These are phyloP conservation scores for Teleogryllus occipitalis DNA, from an alignment of 1,140 invertebrate genomes.

Conservation along the genomic window DNA sequence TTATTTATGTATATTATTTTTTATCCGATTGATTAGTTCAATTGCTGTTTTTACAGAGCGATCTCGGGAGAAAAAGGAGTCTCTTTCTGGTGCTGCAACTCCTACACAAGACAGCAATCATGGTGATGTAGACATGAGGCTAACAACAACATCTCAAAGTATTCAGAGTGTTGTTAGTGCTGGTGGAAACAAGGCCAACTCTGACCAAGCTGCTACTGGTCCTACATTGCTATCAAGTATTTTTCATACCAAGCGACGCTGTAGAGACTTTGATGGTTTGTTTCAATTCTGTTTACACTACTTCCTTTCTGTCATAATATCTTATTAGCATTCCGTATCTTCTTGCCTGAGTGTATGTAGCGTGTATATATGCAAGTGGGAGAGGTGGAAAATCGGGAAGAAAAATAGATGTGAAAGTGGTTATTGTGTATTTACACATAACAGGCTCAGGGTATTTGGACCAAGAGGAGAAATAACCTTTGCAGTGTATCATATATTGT, in stretches of 20 bases:
- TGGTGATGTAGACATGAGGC: conserved; percentile 48
- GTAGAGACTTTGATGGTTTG: conserved; percentile 60
- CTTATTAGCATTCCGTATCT: too few relatives aligned
- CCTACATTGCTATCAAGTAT: conserved; percentile 30
- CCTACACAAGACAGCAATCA: conserved; percentile 52
- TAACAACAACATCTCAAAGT: conserved; percentile 44
- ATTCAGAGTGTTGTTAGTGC: conserved; percentile 44
- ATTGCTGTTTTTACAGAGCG: not conserved
- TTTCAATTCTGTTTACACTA: conserved; percentile 1
- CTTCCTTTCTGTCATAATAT: too few relatives aligned
- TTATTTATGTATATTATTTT: not conserved
- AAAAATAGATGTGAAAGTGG: too few relatives aligned
- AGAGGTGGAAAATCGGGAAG: too few relatives aligned
- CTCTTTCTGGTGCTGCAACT: conserved; percentile 37
- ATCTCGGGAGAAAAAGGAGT: conserved; percentile 12
- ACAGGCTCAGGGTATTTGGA: too few relatives aligned
- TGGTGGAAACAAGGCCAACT: conserved; percentile 11
- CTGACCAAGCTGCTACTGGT: conserved; percentile 13
- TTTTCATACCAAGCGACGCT: conserved; percentile 46
- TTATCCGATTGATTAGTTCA: not conserved
- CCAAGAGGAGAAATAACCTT: too few relatives aligned
- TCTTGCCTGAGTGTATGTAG: too few relatives aligned
- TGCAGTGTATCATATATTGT: too few relatives aligned
- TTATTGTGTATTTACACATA: too few relatives aligned
- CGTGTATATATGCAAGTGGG: too few relatives aligned